Percentiles rank a stretch among this genome's conserved stretches.
phyloP scores from a whole-genome alignment of 1,140 invertebrate species.

The Armadillidium nasatum region DNA sequence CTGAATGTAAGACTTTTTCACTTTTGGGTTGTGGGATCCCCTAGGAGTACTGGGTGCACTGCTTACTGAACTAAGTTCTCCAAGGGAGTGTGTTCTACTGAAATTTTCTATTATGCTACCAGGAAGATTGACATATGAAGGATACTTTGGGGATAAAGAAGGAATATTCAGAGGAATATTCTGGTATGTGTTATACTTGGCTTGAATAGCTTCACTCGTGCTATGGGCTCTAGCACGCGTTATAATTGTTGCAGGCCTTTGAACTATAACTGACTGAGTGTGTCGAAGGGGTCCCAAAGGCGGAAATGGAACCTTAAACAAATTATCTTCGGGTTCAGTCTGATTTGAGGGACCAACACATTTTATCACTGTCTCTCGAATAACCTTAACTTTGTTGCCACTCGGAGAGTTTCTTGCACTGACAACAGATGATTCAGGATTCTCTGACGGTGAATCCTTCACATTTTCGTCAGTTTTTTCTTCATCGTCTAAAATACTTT shows the following conservation, averaged over 20 bases:
- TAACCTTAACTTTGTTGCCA: not conserved
- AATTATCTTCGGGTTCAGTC: not conserved
- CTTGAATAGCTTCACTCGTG: constrained; percentile 12
- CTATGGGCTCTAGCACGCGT: constrained; percentile 29
- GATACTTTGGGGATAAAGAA: not conserved
- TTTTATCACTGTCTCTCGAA: not conserved
- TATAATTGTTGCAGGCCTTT: not conserved
- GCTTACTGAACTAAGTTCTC: constrained; percentile 3
- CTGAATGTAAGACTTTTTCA: constrained; percentile 36
- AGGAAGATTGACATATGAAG: not conserved
- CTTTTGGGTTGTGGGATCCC: not conserved
- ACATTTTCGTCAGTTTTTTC: no score
- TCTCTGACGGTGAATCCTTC: constrained; percentile 14
- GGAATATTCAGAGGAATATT: constrained; percentile 25
- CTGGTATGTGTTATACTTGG: constrained; percentile 20
- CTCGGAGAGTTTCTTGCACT: no score
- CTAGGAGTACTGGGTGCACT: constrained; percentile 33
- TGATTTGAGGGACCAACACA: not conserved
- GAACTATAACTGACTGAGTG: constrained; percentile 33
- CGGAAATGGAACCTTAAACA: not conserved
- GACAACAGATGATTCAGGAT: constrained; percentile 3
- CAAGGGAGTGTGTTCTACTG: no score
- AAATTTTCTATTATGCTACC: no score
- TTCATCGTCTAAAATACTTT: constrained; percentile 21
- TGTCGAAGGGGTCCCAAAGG: constrained; percentile 22